Evolutionary conservation across 1,140 invertebrate genomes (phyloP), one percentile per base, ranked within the genome.

Genomic region (Artemia franciscana): DNA sequence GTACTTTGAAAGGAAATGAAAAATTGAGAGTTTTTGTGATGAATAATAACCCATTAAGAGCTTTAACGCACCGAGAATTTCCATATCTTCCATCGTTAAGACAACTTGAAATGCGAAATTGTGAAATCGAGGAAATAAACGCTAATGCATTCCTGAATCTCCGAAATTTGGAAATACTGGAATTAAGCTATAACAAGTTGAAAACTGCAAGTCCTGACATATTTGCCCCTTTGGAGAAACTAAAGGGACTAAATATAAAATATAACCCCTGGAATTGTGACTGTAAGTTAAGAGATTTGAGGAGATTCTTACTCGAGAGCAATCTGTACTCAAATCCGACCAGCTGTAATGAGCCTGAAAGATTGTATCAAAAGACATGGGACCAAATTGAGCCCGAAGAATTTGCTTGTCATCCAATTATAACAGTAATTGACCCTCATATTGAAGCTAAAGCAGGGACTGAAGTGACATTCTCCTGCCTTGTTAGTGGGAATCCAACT

Each of bases 201-300:
- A 74, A 79, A 61, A 80, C 79, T 63, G 69, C 88, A 2, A 80
- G 80, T 5, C 78, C 79, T 59, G 75, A 77, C 27, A 77, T 83
- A 15, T 82, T 87, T 67, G 80, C 80, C 67, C 79, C 79, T 58
- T 76, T 86, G 63, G 72, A 76, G 24, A 79, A 79, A 61, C 71
- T 91, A 18, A 88, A 88, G 72, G 85, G 85, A 0, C 72, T 91
- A 2, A 79, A 80, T 4, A 71, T 91, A 25, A 84, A 88, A 63
- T 83, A 84, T n/a, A 92, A 92, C 70, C 85, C 83, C 15, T 92
- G 89, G 89, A 78, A 77, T 64, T 92, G 89, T 71, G 88, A 92
- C 69, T 92, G 89, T 72, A 78, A 83, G 59, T 71, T 92, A 58
- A 80, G 86, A 59, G 82, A 81, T 18, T 86, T 92, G 65, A 79